These are phyloP conservation scores for Anguilla japonica DNA, from an alignment of 2,113 vertebrate species.

Conservation along the genomic window DNA sequence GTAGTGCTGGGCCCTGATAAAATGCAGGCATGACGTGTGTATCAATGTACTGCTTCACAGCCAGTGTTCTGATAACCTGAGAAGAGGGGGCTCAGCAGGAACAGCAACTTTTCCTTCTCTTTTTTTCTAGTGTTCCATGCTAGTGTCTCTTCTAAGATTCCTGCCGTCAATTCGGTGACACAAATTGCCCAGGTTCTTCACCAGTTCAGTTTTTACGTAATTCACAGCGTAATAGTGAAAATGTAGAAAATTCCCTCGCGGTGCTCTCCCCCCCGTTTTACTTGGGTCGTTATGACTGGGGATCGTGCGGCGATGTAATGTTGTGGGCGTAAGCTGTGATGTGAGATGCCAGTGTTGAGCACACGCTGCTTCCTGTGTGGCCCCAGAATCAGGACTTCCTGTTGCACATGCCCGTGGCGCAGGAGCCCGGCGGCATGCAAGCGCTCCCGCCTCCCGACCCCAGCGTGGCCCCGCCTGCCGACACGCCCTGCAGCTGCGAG, in stretches of 20 bases:
- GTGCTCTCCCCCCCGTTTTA: neutral
- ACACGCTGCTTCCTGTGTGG: neutral
- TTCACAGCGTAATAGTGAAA: neutral
- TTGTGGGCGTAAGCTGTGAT: neutral
- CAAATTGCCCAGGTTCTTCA: neutral
- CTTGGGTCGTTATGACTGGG: neutral
- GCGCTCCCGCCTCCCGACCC: slow-evolving; percentile 79
- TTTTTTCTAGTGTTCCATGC: neutral
- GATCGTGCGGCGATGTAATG: neutral
- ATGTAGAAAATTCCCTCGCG: neutral
- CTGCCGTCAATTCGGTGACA: too few species aligned
- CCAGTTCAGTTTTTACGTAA: neutral
- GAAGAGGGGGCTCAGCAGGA: neutral
- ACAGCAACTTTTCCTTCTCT: neutral
- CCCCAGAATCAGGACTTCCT: slow-evolving; percentile 89
- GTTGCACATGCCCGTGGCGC: slow-evolving; percentile 84
- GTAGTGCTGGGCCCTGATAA: neutral
- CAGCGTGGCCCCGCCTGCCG: slow-evolving; percentile 70
- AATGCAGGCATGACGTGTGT: neutral
- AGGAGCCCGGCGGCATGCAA: slow-evolving; percentile 78
- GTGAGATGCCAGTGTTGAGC: neutral
- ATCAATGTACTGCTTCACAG: neutral
- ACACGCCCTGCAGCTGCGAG: slow-evolving; percentile 85
- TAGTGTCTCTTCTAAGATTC: too few species aligned
- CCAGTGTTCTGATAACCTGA: neutral